phyloP scores from a whole-genome alignment of 2,888 invertebrate genomes.

The Papilio protenor region DNA sequence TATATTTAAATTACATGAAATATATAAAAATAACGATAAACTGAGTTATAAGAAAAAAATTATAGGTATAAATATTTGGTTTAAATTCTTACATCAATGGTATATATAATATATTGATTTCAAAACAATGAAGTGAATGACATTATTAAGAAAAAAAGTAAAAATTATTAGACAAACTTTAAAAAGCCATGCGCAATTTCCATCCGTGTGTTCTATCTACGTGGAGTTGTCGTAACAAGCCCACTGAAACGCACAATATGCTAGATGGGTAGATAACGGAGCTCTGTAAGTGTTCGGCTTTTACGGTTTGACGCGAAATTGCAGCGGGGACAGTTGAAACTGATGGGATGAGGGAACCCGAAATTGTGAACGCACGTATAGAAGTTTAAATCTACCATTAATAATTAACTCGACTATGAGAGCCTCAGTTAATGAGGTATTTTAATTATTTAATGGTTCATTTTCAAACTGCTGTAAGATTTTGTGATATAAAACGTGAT shows the following conservation, averaged over 20 bases:
- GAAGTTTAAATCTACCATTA: conserved; percentile 16
- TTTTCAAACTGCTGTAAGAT: conserved; percentile 4
- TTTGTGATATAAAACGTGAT: background rate
- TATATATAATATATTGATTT: too few relatives aligned
- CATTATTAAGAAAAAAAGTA: too few relatives aligned
- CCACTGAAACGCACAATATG: conserved; percentile 79
- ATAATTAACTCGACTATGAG: conserved; percentile 19
- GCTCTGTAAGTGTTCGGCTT: conserved; percentile 71
- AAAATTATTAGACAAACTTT: background rate
- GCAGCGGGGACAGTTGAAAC: conserved; percentile 48
- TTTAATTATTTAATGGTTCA: conserved; percentile 19
- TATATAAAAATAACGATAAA: background rate
- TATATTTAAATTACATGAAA: too few relatives aligned
- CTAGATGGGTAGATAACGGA: conserved; percentile 78
- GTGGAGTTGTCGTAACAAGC: conserved; percentile 67
- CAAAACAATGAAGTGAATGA: too few relatives aligned
- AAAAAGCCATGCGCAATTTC: conserved; percentile 47
- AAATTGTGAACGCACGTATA: conserved; percentile 22
- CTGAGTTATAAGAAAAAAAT: too few relatives aligned
- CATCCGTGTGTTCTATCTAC: conserved; percentile 56
- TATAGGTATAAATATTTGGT: too few relatives aligned
- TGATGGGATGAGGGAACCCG: conserved; percentile 44
- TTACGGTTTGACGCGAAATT: conserved; percentile 60
- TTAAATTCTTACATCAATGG: too few relatives aligned
- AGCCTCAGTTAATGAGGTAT: conserved; percentile 2